Conservation (phyloP, 2,113 vertebrate genomes). For the Theristicus caerulescens region DNA sequence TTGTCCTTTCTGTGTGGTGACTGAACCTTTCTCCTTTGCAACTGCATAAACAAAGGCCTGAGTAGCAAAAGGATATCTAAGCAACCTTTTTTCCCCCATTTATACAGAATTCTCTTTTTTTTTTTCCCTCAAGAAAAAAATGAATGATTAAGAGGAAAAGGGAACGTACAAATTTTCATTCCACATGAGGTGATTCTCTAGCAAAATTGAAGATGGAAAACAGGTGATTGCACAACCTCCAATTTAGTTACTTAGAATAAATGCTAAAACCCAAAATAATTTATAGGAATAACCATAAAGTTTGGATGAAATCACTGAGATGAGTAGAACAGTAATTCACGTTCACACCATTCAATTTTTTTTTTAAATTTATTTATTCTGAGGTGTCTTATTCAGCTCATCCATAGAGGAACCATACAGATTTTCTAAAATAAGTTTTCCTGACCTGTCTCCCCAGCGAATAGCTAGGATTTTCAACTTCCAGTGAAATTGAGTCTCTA, state of each 20-base stretch:
- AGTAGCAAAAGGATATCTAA: neutral
- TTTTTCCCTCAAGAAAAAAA: neutral
- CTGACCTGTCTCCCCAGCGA: neutral
- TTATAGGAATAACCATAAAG: neutral
- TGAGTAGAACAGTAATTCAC: neutral
- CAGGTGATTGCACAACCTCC: neutral
- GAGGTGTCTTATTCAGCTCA: neutral
- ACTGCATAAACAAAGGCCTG: neutral
- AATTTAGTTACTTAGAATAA: neutral
- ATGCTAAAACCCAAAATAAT: neutral
- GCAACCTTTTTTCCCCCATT: fast-evolving
- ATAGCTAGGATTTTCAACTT: neutral
- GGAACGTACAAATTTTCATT: neutral
- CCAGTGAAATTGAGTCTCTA: neutral
- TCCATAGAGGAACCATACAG: neutral
- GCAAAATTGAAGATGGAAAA: neutral
- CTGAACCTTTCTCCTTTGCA: neutral
- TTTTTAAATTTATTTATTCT: neutral
- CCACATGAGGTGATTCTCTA: neutral
- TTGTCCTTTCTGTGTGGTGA: neutral
- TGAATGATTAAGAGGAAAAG: neutral
- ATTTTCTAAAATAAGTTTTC: neutral
- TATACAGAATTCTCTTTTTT: neutral
- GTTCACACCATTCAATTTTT: neutral
- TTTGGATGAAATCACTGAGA: neutral